Conservation (phyloP, 2,888 invertebrate genomes). For the Pammene aurita region DNA sequence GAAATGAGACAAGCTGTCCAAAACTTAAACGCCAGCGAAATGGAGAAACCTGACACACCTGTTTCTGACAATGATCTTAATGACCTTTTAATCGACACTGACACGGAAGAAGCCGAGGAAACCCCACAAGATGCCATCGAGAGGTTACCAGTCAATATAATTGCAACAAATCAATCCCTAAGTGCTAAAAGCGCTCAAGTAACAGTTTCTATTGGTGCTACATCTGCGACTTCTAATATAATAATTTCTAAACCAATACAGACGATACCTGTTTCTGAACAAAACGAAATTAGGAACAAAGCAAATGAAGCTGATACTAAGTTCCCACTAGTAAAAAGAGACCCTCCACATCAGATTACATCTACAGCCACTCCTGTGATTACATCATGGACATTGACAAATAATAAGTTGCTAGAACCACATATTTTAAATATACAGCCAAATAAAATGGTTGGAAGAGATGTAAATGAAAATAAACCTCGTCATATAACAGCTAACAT, state of each 20-base stretch:
- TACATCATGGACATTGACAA: conserved; percentile 82
- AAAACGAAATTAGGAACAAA: conserved; percentile 60
- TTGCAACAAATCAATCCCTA: conserved; percentile 62
- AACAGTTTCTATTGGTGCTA: conserved; percentile 65
- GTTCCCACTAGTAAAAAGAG: conserved; percentile 66
- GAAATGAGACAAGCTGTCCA: conserved; percentile 93
- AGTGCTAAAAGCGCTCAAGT: conserved; percentile 56
- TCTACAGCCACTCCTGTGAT: conserved; percentile 81
- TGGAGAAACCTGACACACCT: conserved; percentile 93
- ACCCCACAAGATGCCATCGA: conserved; percentile 72
- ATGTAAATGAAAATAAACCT: conserved; percentile 66
- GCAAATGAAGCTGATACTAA: conserved; percentile 62
- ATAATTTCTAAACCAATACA: conserved; percentile 77
- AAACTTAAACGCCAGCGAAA: conserved; percentile 88
- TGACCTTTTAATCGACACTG: conserved; percentile 91
- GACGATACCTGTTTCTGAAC: conserved; percentile 59
- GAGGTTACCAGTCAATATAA: conserved; percentile 69
- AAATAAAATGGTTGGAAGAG: conserved; percentile 57
- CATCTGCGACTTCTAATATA: conserved; percentile 69
- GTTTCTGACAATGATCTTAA: conserved; percentile 90
- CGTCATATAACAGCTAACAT: conserved; percentile 72
- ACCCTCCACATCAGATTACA: conserved; percentile 64
- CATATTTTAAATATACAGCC: conserved; percentile 67
- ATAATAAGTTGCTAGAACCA: conserved; percentile 74
- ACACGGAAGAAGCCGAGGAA: conserved; percentile 90